Evolutionary conservation across 2,888 invertebrate species (phyloP).

Genomic region (Bellardia pandia): DNA sequence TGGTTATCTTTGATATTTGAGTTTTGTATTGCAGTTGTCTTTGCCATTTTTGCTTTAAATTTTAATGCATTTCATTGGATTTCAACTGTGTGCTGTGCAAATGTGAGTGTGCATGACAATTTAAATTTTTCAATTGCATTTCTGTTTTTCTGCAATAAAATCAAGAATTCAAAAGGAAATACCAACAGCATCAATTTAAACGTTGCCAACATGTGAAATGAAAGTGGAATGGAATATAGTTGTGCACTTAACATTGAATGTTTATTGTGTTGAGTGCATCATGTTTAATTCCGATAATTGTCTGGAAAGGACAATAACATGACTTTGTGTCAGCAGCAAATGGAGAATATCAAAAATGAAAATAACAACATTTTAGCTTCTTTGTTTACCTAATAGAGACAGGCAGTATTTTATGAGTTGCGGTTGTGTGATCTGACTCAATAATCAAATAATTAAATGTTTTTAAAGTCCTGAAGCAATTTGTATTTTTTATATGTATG

Average conservation of each 20-base stretch:
- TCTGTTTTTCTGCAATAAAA: slow-evolving; percentile 13
- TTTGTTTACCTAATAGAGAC: no score
- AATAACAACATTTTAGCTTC: not conserved
- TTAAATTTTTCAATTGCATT: slow-evolving; percentile 29
- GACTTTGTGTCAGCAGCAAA: slow-evolving; percentile 15
- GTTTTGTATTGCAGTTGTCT: not conserved
- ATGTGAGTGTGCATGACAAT: not conserved
- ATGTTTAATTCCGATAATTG: slow-evolving; percentile 35
- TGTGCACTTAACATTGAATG: slow-evolving; percentile 32
- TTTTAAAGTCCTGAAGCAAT: not conserved
- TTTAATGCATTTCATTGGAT: not conserved
- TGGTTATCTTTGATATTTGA: not conserved
- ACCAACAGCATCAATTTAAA: not conserved
- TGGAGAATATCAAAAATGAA: not conserved
- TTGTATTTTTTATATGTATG: not conserved
- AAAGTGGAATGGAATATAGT: not conserved
- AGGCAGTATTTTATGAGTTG: not conserved
- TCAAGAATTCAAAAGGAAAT: slow-evolving; percentile 18
- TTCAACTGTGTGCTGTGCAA: not conserved
- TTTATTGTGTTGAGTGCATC: slow-evolving; percentile 18
- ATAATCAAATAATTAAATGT: not conserved
- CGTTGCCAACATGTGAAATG: not conserved
- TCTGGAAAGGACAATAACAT: not conserved
- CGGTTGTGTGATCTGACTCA: not conserved
- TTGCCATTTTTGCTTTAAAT: not conserved